A percentile compares a stretch with the other conserved stretches of the same genome.
Evolutionary conservation across 2,113 vertebrate species (phyloP).

Genomic region (Anguilla japonica): DNA sequence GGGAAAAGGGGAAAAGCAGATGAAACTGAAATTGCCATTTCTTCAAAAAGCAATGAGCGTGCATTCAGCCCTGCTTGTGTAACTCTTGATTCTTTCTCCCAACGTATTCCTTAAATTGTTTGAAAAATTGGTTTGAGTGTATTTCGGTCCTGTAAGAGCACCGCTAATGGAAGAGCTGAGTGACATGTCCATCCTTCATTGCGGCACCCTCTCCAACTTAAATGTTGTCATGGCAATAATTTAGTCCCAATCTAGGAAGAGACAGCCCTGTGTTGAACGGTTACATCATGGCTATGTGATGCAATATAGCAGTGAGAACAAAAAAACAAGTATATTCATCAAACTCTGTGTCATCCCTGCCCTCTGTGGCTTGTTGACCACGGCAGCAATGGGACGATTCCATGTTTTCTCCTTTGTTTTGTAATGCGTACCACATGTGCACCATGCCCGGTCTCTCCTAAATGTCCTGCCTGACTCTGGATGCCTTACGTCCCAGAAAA

Average conservation of each 20-base stretch:
- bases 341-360: not conserved
- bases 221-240: constrained; percentile 9
- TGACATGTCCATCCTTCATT: not conserved
- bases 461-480: not conserved
- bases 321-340: not conserved
- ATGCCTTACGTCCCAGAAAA: not conserved
- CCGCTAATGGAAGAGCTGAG: not conserved
- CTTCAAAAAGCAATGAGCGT: not conserved
- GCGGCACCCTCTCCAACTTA: not conserved
- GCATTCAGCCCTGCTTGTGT: not conserved
- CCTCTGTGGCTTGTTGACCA: not conserved
- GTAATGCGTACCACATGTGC: not conserved
- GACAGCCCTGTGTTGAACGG: not conserved
- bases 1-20: not conserved
- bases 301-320: not conserved
- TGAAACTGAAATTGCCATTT: not conserved
- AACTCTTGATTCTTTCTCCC: not conserved
- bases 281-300: not conserved
- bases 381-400: not conserved
- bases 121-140: not conserved
- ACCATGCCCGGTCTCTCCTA: not conserved
- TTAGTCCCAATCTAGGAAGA: not conserved
- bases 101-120: not conserved
- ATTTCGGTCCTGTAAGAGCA: constrained; percentile 3
- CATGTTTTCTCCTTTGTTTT: not conserved